Conservation (phyloP, 2,113 vertebrate genomes). For the Tringa solitaria region DNA sequence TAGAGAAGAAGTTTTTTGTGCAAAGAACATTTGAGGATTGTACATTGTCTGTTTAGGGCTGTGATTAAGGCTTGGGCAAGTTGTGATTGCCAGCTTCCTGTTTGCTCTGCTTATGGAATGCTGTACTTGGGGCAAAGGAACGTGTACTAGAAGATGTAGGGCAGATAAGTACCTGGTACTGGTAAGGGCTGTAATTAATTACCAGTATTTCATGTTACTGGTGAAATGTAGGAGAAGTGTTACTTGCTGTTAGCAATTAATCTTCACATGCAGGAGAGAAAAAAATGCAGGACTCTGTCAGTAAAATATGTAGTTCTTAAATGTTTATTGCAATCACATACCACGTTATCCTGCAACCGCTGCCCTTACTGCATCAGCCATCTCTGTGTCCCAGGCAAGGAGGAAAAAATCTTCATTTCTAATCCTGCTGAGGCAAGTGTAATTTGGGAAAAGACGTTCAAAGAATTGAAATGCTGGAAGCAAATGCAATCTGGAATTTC, state of each 20-base stretch:
- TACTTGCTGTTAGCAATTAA: neutral
- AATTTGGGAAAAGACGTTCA: neutral
- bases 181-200: neutral
- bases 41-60: neutral
- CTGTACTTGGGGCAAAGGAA: neutral
- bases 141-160: neutral
- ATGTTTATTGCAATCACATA: accelerated
- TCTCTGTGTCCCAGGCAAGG: neutral
- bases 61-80: neutral
- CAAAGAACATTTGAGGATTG: neutral
- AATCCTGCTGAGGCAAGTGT: neutral
- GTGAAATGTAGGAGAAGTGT: neutral
- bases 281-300: neutral
- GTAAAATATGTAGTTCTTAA: conserved; percentile 20
- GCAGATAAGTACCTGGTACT: neutral
- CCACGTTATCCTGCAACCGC: neutral
- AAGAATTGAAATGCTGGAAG: neutral
- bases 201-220: neutral
- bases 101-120: neutral
- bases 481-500: neutral
- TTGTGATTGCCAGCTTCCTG: accelerated
- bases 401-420: neutral
- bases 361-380: neutral
- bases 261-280: neutral
- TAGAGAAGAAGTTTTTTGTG: neutral